These are phyloP conservation scores for Xylota sylvarum DNA, from an alignment of 2,888 invertebrate species.

Conservation along the genomic window DNA sequence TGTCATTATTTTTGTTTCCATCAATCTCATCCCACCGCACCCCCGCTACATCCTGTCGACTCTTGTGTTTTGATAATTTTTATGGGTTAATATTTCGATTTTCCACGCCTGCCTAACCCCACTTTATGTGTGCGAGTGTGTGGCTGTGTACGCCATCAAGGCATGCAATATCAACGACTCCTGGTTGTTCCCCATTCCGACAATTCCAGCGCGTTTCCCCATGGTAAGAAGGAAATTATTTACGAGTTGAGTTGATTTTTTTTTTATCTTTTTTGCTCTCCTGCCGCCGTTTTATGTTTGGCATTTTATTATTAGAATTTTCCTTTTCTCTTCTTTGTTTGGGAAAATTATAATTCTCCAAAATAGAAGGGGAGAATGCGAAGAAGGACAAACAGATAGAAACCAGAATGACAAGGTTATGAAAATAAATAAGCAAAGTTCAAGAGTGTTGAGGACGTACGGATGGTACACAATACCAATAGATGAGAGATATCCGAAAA, in stretches of 20 bases:
- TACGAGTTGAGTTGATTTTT: constrained; percentile 45
- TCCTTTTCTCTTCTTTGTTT: constrained; percentile 25
- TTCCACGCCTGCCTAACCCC: constrained; percentile 25
- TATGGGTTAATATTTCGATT: constrained; percentile 57
- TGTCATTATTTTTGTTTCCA: constrained; percentile 41
- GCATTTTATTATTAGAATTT: constrained; percentile 56
- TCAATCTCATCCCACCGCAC: neutral
- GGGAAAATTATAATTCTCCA: constrained; percentile 8
- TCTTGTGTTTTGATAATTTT: constrained; percentile 54
- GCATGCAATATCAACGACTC: constrained; percentile 25
- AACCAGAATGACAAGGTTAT: constrained; percentile 30
- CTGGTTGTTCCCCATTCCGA: constrained; percentile 1
- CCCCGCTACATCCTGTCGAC: constrained; percentile 10
- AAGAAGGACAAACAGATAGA: constrained; percentile 14
- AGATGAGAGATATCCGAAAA: constrained; percentile 24
- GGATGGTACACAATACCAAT: neutral
- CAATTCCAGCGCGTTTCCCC: neutral
- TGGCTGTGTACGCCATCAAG: neutral
- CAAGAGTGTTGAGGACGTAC: constrained; percentile 11
- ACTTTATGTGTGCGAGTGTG: neutral
- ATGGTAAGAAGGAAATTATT: constrained; percentile 29
- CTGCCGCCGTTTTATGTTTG: constrained; percentile 9
- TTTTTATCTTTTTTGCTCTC: constrained; percentile 19
- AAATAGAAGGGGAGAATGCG: neutral
- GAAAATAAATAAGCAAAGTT: constrained; percentile 8